Evolutionary conservation across 2,888 invertebrate species (phyloP), one percentile per base, ranked within the genome.

Genomic region (Chaetoderma sp.): DNA sequence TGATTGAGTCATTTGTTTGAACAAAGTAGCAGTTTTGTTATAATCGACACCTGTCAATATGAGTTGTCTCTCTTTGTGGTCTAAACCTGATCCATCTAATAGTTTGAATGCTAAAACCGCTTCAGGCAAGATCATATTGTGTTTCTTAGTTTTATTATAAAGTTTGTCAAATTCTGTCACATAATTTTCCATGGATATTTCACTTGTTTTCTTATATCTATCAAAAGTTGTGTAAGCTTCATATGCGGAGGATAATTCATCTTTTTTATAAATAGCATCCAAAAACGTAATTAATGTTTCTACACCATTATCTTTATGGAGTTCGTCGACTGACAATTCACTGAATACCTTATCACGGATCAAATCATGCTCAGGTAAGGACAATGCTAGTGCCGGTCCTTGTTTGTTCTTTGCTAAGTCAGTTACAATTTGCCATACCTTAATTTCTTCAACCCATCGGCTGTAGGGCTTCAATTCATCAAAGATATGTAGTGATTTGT

Each of bases 11-110:
- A 21, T 32, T 18, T 58, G 58, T 8, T 13, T 28, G 45, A 25
- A 45, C 8, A 58, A 23, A 6, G n/a, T 42, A 10, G 21, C 21
- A 25, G 21, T 45, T 8, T 42, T 45, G n/a, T 3, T 18, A 45
- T 44, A 58, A 21, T 58, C 42, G n/a, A 58, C 32, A 10, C 58
- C 58, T 45, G 45, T 58, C 27, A 58, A n/a, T 8, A 58, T 45
- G 25, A 58, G 27, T 18, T 28, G 44, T 28, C 21, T 42, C 18
- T 45, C 58, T 45, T 42, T 47, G 21, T 47, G 47, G n/a, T n/a
- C n/a, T n/a, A n/a, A n/a, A n/a, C n/a, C n/a, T n/a, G n/a, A n/a
- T n/a, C n/a, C n/a, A n/a, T n/a, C n/a, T n/a, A n/a, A n/a, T n/a
- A n/a, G n/a, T n/a, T n/a, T n/a, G n/a, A n/a, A n/a, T n/a, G n/a